These are phyloP conservation scores for Recurvirostra avosetta DNA, from an alignment of 2,113 vertebrate genomes.

Conservation along the genomic window DNA sequence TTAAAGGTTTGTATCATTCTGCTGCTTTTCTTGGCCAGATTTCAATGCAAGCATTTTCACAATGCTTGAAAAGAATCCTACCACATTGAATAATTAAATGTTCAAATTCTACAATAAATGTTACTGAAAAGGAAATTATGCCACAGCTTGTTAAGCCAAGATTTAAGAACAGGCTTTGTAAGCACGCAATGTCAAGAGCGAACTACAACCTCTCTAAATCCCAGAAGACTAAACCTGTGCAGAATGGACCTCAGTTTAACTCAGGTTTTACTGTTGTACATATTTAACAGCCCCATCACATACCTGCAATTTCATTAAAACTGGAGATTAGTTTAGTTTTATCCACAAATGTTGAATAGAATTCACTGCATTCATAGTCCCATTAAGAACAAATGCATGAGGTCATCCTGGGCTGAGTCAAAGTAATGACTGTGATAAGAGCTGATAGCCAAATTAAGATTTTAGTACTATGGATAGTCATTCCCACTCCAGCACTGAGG, in stretches of 20 bases:
- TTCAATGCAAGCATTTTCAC: not conserved
- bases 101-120: not conserved
- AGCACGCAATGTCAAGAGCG: not conserved
- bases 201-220: not conserved
- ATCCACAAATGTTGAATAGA: not conserved
- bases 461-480: not conserved
- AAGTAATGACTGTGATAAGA: conserved; percentile 12
- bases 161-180: not conserved
- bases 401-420: not conserved
- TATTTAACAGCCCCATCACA: not conserved
- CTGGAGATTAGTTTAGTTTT: not conserved
- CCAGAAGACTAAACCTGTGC: not conserved
- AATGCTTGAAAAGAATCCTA: not conserved
- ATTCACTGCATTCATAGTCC: not conserved
- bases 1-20: not conserved
- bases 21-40: not conserved
- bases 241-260: not conserved
- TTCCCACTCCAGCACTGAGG: not conserved
- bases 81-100: not conserved
- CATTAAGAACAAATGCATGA: not conserved
- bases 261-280: not conserved
- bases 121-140: not conserved
- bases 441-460: conserved; percentile 18
- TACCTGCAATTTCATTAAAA: not conserved
- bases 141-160: not conserved